Base-by-base conservation (phyloP, 2,113 vertebrate species). In the Solea solea region DNA sequence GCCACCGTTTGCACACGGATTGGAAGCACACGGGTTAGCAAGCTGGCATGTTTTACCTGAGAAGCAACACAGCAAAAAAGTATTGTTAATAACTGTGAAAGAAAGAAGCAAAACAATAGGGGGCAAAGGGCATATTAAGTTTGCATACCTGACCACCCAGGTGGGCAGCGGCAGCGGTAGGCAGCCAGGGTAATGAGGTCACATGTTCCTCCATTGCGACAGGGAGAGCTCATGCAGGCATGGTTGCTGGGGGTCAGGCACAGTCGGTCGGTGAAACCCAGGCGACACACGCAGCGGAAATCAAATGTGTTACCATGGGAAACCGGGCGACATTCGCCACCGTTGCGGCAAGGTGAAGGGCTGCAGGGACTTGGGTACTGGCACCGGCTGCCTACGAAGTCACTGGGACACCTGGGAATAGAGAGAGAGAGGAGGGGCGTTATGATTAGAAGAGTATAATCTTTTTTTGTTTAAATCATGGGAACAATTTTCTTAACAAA, bases 11-110 rank as follows among this genome's bases (percentile, higher is more conserved):
- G 96, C 96, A 0, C 97, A 99, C 0, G 98, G 97, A 83, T 98
- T 98, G 69, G 98, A 99, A 57, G 98, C 97, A 0, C 98, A 99
- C 0, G 98, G 96, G 80, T 99, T 96, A 0, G 98, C 94, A 61
- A 96, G 94, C 81, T 96, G 95, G 91, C 98, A 99, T 0, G 90
- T 94, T 89, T 97, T 96, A 27, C 98, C 98, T 99, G 80, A 14
- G 55, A 42, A 58, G 6, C 1, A 67, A 63, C 14, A 78, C 27
- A 52, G 21, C 6, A 55, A 40, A 4, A 48, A 2, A 50, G 28
- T 27, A 21, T 39, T 12, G 3, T 48, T 27, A 11, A 46, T 58
- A 8, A 27, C 42, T 13, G 41, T 25, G 2, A 48, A 13, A 48
- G 14, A 48, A 13, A 46, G 5, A 46, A 48, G 45, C 45, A 48